phyloP scores from a whole-genome alignment of 1,140 invertebrate genomes.

The Zophobas atratus region DNA sequence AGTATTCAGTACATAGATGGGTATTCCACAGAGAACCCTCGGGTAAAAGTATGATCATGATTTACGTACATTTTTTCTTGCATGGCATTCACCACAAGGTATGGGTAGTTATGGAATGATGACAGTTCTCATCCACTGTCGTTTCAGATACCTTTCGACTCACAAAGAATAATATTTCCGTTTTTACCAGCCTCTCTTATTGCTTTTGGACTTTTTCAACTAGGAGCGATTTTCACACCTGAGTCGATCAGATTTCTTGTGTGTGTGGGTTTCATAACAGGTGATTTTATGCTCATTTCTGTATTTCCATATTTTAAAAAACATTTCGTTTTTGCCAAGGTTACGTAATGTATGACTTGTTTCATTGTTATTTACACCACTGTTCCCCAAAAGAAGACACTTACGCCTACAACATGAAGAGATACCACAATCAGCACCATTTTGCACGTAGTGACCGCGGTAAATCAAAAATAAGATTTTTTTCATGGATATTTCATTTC shows the following conservation, averaged over 20 bases:
- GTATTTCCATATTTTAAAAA: not conserved
- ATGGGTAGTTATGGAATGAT: conserved; percentile 46
- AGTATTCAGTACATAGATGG: conserved; percentile 81
- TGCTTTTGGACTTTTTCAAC: conserved; percentile 69
- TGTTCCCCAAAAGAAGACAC: conserved; percentile 75
- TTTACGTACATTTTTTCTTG: conserved; percentile 80
- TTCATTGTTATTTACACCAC: conserved; percentile 83
- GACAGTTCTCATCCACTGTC: not conserved
- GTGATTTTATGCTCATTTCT: conserved; percentile 63
- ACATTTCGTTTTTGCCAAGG: conserved; percentile 67
- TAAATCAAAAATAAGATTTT: conserved; percentile 60
- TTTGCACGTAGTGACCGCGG: conserved; percentile 81
- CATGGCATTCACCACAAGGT: conserved; percentile 86
- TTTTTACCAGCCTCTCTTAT: conserved; percentile 75
- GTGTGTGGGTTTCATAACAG: conserved; percentile 73
- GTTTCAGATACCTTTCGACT: conserved; percentile 78
- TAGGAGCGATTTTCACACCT: conserved; percentile 68
- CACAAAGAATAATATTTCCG: conserved; percentile 79
- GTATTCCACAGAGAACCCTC: conserved; percentile 78
- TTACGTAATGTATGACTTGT: conserved; percentile 82
- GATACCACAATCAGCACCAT: conserved; percentile 85
- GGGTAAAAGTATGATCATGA: conserved; percentile 71
- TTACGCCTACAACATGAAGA: conserved; percentile 81
- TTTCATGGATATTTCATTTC: too few relatives aligned
- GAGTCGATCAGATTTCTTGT: conserved; percentile 68